phyloP scores from a whole-genome alignment of 2,888 invertebrate species.

The Metopia argyrocephala region DNA sequence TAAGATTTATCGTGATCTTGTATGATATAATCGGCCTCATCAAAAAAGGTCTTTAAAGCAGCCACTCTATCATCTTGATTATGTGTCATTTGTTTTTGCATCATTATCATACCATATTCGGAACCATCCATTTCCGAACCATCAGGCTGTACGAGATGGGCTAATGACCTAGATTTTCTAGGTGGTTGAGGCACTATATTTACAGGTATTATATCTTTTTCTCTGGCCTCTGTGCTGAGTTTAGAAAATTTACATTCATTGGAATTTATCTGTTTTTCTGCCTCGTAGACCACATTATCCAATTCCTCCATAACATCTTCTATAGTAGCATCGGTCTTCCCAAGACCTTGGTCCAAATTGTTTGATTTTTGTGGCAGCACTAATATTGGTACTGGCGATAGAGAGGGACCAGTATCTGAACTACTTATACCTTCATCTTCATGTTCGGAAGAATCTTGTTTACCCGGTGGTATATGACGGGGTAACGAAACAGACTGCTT shows the following conservation, averaged over 20 bases:
- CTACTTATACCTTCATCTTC: conserved; percentile 94
- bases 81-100: conserved; percentile 77
- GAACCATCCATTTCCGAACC: conserved; percentile 75
- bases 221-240: conserved; percentile 74
- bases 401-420: conserved; percentile 85
- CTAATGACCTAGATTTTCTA: conserved; percentile 85
- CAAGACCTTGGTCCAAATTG: conserved; percentile 33
- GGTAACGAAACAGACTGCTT: conserved; percentile 76
- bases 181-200: conserved; percentile 90
- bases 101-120: conserved; percentile 78
- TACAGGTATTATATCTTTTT: conserved; percentile 86
- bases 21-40: conserved; percentile 74
- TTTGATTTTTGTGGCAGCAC: conserved; percentile 75
- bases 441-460: conserved; percentile 84
- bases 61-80: conserved; percentile 69
- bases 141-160: conserved; percentile 83
- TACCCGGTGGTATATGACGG: conserved; percentile 75
- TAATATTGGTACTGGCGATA: conserved; percentile 84
- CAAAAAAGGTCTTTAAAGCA: conserved; percentile 75
- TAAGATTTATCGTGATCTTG: conserved; percentile 69
- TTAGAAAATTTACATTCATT: conserved; percentile 54
- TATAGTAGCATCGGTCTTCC: conserved; percentile 86
- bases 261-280: conserved; percentile 83
- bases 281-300: conserved; percentile 90
- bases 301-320: conserved; percentile 93